These are phyloP conservation scores for Synaphobranchus kaupii DNA, from an alignment of 2,797 vertebrate genomes.

Conservation along the genomic window DNA sequence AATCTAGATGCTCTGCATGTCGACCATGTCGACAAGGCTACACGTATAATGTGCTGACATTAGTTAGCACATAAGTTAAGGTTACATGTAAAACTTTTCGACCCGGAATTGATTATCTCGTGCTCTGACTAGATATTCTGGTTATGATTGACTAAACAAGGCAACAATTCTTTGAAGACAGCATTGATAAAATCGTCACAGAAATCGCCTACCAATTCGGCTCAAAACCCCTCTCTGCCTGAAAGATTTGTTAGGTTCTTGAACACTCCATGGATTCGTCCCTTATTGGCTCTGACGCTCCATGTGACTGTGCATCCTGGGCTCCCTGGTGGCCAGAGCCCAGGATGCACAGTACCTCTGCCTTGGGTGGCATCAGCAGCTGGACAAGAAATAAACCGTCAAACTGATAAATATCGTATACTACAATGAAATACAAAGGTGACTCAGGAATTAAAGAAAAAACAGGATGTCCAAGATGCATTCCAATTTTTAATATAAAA, in stretches of 20 bases:
- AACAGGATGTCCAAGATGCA: not conserved
- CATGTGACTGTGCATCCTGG: too few relatives aligned
- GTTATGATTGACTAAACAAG: too few relatives aligned
- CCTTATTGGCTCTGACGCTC: not conserved
- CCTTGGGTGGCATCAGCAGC: conserved; percentile 77
- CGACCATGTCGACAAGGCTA: too few relatives aligned
- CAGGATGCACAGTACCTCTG: conserved; percentile 87
- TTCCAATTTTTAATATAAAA: not conserved
- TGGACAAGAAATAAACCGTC: conserved; percentile 51
- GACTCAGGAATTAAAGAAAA: not conserved
- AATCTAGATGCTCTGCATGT: too few relatives aligned
- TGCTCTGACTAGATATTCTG: too few relatives aligned
- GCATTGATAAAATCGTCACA: too few relatives aligned
- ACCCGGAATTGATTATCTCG: not conserved
- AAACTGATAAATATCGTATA: not conserved
- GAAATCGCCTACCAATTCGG: too few relatives aligned
- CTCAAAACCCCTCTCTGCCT: not conserved
- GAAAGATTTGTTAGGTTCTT: not conserved
- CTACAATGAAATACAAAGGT: not conserved
- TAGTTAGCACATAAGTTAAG: too few relatives aligned
- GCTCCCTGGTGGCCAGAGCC: conserved; percentile 88
- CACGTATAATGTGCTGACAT: too few relatives aligned
- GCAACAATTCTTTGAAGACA: too few relatives aligned
- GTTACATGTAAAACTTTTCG: too few relatives aligned
- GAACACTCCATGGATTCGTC: not conserved